phyloP scores from a whole-genome alignment of 2,113 vertebrate species.

The Neogobius melanostomus region DNA sequence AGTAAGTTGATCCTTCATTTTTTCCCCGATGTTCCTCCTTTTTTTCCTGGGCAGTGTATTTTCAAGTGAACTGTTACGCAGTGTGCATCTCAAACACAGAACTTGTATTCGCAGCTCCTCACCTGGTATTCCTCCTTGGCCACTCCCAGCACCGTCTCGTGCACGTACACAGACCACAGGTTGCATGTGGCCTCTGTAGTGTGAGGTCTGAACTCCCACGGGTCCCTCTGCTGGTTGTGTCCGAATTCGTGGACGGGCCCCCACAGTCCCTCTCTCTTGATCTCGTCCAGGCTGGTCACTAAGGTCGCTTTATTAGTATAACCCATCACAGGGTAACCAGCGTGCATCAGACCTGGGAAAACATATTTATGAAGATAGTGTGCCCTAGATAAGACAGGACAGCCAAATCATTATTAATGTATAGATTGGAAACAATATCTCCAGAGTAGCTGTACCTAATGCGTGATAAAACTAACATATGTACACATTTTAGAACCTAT shows the following conservation, averaged over 20 bases:
- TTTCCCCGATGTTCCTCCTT: no score
- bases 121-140: constrained; percentile 52
- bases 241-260: constrained; percentile 75
- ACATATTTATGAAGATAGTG: not conserved
- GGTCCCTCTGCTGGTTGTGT: constrained; percentile 79
- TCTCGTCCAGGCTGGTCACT: constrained; percentile 24
- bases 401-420: no score
- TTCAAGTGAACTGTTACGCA: no score
- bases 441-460: no score
- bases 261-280: constrained; percentile 56
- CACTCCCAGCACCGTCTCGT: constrained; percentile 67
- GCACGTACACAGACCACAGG: constrained; percentile 81
- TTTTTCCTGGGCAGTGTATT: no score
- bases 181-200: constrained; percentile 84
- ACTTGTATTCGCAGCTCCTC: not conserved
- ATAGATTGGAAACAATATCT: no score
- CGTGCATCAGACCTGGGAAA: constrained; percentile 78
- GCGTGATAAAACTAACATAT: no score
- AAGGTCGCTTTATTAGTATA: constrained; percentile 5
- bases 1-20: no score
- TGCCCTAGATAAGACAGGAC: no score
- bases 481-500: no score
- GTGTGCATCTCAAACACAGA: no score
- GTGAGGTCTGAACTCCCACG: constrained; percentile 78
- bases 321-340: constrained; percentile 80